Percentiles rank a stretch among this genome's conserved stretches.
Evolutionary conservation across 1,140 invertebrate genomes (phyloP).

Genomic region (Solenopsis fugax): DNA sequence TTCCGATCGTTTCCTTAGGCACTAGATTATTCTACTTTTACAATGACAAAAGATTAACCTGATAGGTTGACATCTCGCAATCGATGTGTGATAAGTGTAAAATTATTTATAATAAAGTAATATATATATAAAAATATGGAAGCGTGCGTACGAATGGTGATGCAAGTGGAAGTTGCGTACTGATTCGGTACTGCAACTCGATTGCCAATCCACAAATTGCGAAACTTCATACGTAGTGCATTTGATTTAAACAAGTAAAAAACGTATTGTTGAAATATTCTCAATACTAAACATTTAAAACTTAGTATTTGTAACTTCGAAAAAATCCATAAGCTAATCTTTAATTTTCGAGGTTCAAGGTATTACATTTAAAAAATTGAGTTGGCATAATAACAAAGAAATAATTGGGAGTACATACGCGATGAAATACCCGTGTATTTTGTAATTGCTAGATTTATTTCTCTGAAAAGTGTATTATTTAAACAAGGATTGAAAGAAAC

Average conservation of each 20-base stretch:
- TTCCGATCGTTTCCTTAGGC: slow-evolving; percentile 39
- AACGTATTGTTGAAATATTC: neutral
- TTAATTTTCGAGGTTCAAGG: slow-evolving; percentile 14
- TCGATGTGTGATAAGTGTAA: slow-evolving; percentile 49
- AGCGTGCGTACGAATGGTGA: slow-evolving; percentile 3
- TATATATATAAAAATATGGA: slow-evolving; percentile 12
- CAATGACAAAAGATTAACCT: slow-evolving; percentile 21
- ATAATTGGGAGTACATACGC: neutral
- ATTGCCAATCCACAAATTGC: slow-evolving; percentile 1
- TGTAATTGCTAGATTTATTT: slow-evolving; percentile 3
- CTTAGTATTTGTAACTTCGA: slow-evolving; percentile 17
- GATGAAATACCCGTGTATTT: slow-evolving; percentile 1
- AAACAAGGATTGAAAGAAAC: slow-evolving; percentile 1
- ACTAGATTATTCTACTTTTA: slow-evolving; percentile 34
- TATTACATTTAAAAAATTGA: slow-evolving; percentile 1
- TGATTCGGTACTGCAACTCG: neutral
- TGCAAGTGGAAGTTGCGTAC: neutral
- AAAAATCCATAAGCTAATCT: neutral
- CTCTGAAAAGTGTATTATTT: slow-evolving; percentile 21
- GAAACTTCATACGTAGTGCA: neutral
- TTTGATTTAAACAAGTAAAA: slow-evolving; percentile 17
- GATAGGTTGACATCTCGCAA: slow-evolving; percentile 36
- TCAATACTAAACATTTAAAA: neutral
- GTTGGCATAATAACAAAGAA: neutral
- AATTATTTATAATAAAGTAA: slow-evolving; percentile 55